Conservation (phyloP, 2,113 vertebrate species). For the Tamias sibiricus region DNA sequence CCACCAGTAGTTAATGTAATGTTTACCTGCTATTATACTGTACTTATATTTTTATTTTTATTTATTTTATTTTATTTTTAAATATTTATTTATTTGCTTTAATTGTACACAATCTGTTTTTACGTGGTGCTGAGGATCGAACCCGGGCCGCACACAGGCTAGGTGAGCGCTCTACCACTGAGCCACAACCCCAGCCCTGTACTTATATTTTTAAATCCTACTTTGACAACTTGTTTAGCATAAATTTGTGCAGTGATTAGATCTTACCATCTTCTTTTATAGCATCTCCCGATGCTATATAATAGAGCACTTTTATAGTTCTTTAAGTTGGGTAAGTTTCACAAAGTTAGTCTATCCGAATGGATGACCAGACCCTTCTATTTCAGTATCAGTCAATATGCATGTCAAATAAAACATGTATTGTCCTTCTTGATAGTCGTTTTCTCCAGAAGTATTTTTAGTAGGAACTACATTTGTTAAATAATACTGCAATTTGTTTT, state of each 20-base stretch:
- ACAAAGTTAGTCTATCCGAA: neutral
- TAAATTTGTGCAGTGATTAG: neutral
- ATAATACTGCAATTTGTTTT: neutral
- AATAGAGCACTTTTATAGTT: neutral
- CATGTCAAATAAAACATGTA: neutral
- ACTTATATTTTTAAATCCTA: slow-evolving; percentile 19
- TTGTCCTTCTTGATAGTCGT: neutral
- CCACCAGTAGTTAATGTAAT: neutral
- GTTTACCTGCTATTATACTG: slow-evolving; percentile 41
- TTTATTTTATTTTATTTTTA: too few relatives aligned
- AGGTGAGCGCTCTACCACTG: too few relatives aligned
- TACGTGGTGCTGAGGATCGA: too few relatives aligned
- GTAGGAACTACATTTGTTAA: neutral
- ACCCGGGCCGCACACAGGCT: too few relatives aligned
- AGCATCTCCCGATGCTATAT: neutral
- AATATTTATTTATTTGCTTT: too few relatives aligned
- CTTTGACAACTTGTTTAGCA: neutral
- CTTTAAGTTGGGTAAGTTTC: neutral
- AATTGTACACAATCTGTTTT: too few relatives aligned
- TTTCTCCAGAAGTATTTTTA: neutral
- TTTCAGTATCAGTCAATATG: neutral
- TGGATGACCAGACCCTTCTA: neutral
- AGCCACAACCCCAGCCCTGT: too few relatives aligned
- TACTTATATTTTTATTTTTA: neutral
- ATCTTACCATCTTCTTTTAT: neutral